These are phyloP conservation scores for Ectobius pallidus DNA, from an alignment of 2,888 invertebrate genomes.

Conservation along the genomic window DNA sequence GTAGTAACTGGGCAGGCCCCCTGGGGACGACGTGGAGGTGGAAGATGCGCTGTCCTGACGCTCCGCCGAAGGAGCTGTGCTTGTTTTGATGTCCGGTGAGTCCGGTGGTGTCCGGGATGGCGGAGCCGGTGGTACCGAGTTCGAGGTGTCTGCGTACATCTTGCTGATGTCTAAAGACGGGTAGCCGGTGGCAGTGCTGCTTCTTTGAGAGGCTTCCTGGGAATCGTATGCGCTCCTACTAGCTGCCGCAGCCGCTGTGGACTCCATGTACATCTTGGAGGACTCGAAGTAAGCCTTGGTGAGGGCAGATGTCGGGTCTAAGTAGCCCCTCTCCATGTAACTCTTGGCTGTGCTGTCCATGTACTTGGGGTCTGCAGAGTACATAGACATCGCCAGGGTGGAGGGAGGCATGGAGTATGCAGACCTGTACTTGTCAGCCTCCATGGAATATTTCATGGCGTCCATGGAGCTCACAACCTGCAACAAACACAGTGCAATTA, in stretches of 20 bases:
- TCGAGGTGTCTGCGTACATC: conserved; percentile 66
- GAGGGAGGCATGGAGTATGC: conserved; percentile 65
- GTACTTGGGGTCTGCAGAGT: conserved; percentile 73
- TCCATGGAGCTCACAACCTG: conserved; percentile 79
- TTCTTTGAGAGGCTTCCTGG: conserved; percentile 42
- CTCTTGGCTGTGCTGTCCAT: conserved; percentile 63
- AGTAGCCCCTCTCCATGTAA: conserved; percentile 68
- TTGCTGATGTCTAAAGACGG: conserved; percentile 67
- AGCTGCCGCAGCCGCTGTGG: conserved; percentile 47
- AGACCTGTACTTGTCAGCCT: conserved; percentile 76
- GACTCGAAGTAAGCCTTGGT: conserved; percentile 74
- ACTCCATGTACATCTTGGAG: conserved; percentile 71
- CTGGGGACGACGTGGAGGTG: conserved; percentile 66
- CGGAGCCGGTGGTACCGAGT: conserved; percentile 41
- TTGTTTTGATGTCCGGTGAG: conserved; percentile 52
- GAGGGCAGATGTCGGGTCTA: conserved; percentile 68
- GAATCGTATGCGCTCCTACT: conserved; percentile 39
- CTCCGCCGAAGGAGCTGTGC: conserved; percentile 46
- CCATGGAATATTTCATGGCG: conserved; percentile 78
- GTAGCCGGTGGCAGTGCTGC: conserved; percentile 53
- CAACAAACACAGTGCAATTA: no score
- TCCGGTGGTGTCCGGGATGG: conserved; percentile 60
- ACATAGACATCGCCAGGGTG: conserved; percentile 71
- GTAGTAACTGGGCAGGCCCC: conserved; percentile 63
- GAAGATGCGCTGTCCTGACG: conserved; percentile 56